Conservation (phyloP, 2,797 vertebrate species). For the Denticeps clupeoides region DNA sequence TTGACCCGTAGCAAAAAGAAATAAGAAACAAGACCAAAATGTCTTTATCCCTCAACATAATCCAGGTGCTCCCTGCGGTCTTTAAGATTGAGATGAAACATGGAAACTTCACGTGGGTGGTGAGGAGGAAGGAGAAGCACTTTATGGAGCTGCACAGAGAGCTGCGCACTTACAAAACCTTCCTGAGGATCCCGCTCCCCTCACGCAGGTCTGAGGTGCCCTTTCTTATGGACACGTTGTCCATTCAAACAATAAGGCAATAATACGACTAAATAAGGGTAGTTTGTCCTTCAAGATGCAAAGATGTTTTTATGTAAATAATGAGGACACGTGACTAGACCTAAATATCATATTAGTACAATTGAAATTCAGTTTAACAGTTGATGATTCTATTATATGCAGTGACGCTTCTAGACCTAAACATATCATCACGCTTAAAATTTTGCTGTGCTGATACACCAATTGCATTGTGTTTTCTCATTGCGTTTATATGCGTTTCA, state of each 20-base stretch:
- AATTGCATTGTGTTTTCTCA: background rate
- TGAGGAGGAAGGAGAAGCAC: conserved; percentile 94
- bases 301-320: no score
- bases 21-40: background rate
- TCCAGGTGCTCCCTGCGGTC: conserved; percentile 55
- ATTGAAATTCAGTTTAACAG: no score
- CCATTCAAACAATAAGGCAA: no score
- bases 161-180: conserved; percentile 84
- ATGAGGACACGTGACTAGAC: no score
- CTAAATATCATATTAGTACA: no score
- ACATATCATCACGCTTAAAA: no score
- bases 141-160: conserved; percentile 91
- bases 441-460: no score
- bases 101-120: conserved; percentile 85
- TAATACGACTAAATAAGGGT: no score
- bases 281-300: no score
- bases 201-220: conserved; percentile 37
- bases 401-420: no score
- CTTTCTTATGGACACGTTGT: background rate
- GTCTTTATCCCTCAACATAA: background rate
- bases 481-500: background rate
- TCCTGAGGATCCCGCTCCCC: conserved; percentile 61
- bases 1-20: no score
- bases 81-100: conserved; percentile 88
- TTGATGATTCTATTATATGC: no score